These are phyloP conservation scores for Aspidiotus destructor DNA, from an alignment of 2,888 invertebrate genomes.

Conservation along the genomic window DNA sequence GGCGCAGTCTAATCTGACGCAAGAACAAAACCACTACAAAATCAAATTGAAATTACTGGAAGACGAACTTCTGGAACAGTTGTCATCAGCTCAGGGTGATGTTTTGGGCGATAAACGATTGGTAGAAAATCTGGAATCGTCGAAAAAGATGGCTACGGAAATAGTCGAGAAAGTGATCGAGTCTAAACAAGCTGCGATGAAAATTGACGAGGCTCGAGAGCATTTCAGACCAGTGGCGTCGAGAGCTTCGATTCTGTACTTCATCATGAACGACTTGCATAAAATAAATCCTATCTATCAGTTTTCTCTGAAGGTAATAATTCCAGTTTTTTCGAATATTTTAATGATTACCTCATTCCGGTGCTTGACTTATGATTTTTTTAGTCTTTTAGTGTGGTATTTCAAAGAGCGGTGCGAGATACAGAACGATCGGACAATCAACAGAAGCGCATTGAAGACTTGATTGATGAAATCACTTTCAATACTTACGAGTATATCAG, in stretches of 20 bases:
- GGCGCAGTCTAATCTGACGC: slow-evolving; percentile 60
- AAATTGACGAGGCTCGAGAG: slow-evolving; percentile 86
- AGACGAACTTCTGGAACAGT: slow-evolving; percentile 73
- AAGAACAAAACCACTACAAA: slow-evolving; percentile 89
- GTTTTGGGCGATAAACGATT: slow-evolving; percentile 82
- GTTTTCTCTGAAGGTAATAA: slow-evolving; percentile 69
- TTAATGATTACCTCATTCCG: background rate
- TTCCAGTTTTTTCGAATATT: background rate
- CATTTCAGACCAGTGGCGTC: slow-evolving; percentile 76
- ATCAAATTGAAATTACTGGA: slow-evolving; percentile 84
- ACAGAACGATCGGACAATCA: slow-evolving; percentile 62
- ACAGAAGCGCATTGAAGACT: slow-evolving; percentile 58
- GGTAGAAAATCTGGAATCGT: slow-evolving; percentile 84
- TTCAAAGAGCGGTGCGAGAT: slow-evolving; percentile 67
- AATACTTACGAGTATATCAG: slow-evolving; percentile 79
- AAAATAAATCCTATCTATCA: slow-evolving; percentile 93
- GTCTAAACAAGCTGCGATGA: slow-evolving; percentile 71
- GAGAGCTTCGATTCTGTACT: slow-evolving; percentile 81
- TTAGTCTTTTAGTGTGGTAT: slow-evolving; percentile 78
- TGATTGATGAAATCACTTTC: slow-evolving; percentile 81
- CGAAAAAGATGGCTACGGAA: slow-evolving; percentile 84
- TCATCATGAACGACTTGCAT: slow-evolving; percentile 81
- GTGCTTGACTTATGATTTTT: background rate
- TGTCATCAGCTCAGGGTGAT: slow-evolving; percentile 78
- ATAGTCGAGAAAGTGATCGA: slow-evolving; percentile 78